Evolutionary conservation across 2,888 invertebrate species (phyloP), one percentile per base, ranked within the genome.

Genomic region (Sympetrum striolatum): DNA sequence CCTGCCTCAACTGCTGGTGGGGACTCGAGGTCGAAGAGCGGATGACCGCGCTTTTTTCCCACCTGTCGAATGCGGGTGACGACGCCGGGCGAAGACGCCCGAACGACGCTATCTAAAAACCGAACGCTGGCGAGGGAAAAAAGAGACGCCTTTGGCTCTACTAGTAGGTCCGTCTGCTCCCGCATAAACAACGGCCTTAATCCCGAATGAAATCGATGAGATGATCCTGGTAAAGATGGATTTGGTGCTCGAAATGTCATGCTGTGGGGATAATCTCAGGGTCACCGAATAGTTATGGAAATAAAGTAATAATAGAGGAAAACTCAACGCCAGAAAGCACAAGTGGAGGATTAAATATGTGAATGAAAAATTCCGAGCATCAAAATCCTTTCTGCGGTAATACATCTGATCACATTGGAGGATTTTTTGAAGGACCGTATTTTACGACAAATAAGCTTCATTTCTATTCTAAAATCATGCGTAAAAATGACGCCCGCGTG

Each of bases 61-160:
- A 86, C 86, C 86, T 86, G 86, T 86, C 86, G 86, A 86, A 86
- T 86, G 86, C 86, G 86, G 86, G 4, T 86, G 86, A 86, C 86
- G 86, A 64, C 60, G 86, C 86, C 37, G 86, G 86, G 64, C 86
- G 86, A 86, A 86, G 86, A 86, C 37, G 64, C 86, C 86, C 86
- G 86, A 86, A 60, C 86, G 86, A 58, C 82, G 53, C 53, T 25
- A 48, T 82, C 82, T 35, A 82, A 82, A 82, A 82, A 60, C 58
- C 82, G 58, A 60, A 82, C 6, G 37, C n/a, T 10, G 37, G 31
- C 6, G 37, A 39, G 22, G 14, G 5, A 39, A 22, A 64, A 35
- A 82, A 35, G 58, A 58, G 22, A 22, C 22, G 12, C 8, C 14
- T 18, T 6, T 3, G 86, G 18, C 86, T 35, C 58, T 37, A 35